Evolutionary conservation across 1,140 invertebrate species (phyloP).

Genomic region (Delia radicum): DNA sequence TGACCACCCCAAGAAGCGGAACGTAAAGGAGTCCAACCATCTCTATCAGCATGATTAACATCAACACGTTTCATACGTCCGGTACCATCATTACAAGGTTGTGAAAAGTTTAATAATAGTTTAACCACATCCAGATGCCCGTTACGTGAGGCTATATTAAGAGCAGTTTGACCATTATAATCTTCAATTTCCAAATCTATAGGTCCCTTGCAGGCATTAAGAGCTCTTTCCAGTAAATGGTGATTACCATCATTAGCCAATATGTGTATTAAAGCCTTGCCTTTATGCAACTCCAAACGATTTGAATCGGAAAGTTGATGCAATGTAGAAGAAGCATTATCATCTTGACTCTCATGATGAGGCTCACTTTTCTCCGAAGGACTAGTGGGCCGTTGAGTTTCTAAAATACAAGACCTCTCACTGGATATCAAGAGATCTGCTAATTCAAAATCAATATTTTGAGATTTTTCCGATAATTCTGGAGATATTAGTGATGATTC

Average conservation of each 20-base stretch:
- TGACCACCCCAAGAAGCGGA: constrained; percentile 92
- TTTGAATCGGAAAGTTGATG: constrained; percentile 53
- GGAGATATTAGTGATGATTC: constrained; percentile 54
- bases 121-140: constrained; percentile 76
- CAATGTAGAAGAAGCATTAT: constrained; percentile 48
- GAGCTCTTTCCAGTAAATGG: constrained; percentile 64
- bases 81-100: constrained; percentile 57
- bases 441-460: constrained; percentile 54
- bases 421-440: constrained; percentile 51
- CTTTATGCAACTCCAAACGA: constrained; percentile 62
- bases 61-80: constrained; percentile 65
- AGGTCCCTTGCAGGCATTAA: constrained; percentile 62
- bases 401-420: constrained; percentile 49
- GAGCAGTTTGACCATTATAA: constrained; percentile 76
- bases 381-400: constrained; percentile 49
- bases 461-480: constrained; percentile 51
- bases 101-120: constrained; percentile 54
- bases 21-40: constrained; percentile 85
- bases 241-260: constrained; percentile 74
- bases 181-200: constrained; percentile 67
- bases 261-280: constrained; percentile 72
- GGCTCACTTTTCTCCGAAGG: constrained; percentile 53
- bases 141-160: constrained; percentile 80
- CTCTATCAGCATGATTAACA: constrained; percentile 81
- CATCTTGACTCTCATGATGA: constrained; percentile 48